These are phyloP conservation scores for Sturnus vulgaris DNA, from an alignment of 2,113 vertebrate genomes.

Conservation along the genomic window DNA sequence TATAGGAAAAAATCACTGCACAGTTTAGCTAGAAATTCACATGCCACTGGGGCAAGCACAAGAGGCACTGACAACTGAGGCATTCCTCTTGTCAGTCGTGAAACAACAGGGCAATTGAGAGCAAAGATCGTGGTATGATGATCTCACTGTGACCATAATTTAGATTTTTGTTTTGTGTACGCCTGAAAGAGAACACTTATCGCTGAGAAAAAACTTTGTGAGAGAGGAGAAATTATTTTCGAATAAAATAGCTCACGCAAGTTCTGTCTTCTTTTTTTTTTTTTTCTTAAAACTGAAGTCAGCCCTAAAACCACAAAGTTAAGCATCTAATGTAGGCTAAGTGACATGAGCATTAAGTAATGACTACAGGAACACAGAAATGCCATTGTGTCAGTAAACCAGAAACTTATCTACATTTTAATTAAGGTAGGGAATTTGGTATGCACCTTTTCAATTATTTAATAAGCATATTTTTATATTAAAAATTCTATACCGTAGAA, in stretches of 20 bases:
- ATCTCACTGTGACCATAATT: constrained; percentile 32
- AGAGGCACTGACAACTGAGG: background rate
- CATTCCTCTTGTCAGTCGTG: background rate
- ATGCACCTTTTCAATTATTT: background rate
- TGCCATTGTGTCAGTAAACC: background rate
- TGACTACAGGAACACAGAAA: background rate
- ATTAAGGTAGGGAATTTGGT: background rate
- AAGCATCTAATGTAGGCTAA: background rate
- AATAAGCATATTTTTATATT: background rate
- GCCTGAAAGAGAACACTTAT: background rate
- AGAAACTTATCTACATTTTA: background rate
- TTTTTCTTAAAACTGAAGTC: background rate
- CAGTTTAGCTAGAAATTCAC: background rate
- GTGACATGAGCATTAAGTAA: background rate
- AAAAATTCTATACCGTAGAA: background rate
- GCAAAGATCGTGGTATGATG: background rate
- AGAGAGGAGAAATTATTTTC: background rate
- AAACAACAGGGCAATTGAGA: constrained; percentile 59
- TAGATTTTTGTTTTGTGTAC: background rate
- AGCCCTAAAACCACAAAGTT: background rate
- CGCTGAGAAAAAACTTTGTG: background rate
- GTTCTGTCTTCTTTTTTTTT: background rate
- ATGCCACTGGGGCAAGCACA: background rate
- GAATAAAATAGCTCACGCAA: background rate
- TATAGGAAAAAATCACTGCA: background rate